These are phyloP conservation scores for Apodemia zela DNA, from an alignment of 2,888 invertebrate genomes.

Conservation along the genomic window DNA sequence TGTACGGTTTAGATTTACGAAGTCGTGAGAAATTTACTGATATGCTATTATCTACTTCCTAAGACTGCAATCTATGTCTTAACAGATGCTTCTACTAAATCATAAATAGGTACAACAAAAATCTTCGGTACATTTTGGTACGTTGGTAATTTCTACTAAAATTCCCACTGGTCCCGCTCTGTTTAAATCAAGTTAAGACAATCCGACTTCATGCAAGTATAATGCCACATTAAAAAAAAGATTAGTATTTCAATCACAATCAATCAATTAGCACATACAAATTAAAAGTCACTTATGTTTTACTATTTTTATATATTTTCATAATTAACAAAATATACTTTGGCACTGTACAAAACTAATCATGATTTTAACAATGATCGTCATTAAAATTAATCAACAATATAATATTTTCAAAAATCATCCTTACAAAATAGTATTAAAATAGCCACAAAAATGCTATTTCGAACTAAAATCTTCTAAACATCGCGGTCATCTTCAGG, in stretches of 20 bases:
- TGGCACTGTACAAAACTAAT: conserved; percentile 11
- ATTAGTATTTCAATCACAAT: not conserved
- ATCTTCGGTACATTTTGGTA: too few relatives aligned
- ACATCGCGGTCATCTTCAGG: conserved; percentile 32
- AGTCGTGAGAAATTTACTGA: too few relatives aligned
- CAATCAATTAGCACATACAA: not conserved
- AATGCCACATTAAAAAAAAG: not conserved
- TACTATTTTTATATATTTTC: conserved; percentile 14
- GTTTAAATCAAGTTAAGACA: not conserved
- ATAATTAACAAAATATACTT: conserved; percentile 15
- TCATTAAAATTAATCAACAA: conserved; percentile 19
- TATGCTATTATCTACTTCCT: too few relatives aligned
- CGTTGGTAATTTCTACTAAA: too few relatives aligned
- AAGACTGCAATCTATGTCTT: too few relatives aligned
- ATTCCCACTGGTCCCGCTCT: too few relatives aligned
- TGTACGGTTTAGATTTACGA: too few relatives aligned
- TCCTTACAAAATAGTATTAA: conserved; percentile 17
- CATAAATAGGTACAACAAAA: too few relatives aligned
- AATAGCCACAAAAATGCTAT: conserved; percentile 17
- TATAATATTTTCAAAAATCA: conserved; percentile 1
- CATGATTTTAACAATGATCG: conserved; percentile 16
- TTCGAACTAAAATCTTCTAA: conserved; percentile 46
- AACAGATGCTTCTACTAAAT: too few relatives aligned
- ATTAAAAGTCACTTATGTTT: conserved; percentile 10
- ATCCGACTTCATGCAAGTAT: not conserved